Percentiles rank a stretch among this genome's conserved stretches.
Evolutionary conservation across 2,888 invertebrate species (phyloP).

Genomic region (Drosophila maculinotata): DNA sequence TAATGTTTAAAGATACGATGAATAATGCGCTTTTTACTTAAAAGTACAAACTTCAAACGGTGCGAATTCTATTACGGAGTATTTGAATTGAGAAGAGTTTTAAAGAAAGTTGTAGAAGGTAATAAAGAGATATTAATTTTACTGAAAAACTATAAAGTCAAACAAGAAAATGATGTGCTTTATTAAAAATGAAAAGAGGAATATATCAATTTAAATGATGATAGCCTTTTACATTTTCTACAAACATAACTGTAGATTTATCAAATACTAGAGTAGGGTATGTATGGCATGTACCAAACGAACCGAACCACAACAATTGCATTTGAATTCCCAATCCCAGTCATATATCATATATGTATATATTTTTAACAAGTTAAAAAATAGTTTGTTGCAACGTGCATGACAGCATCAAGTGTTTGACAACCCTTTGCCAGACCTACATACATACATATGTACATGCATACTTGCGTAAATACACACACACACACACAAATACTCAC

Average conservation of each 20-base stretch:
- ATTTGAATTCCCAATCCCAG: constrained; percentile 11
- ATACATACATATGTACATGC: not conserved
- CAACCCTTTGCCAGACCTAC: constrained; percentile 32
- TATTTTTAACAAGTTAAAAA: constrained; percentile 16
- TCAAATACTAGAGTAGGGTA: too few relatives aligned
- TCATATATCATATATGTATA: too few relatives aligned
- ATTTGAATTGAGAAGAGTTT: too few relatives aligned
- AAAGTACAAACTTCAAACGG: too few relatives aligned
- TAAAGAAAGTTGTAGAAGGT: too few relatives aligned
- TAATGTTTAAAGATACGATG: too few relatives aligned
- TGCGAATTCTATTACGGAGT: too few relatives aligned
- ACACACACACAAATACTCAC: constrained; percentile 23
- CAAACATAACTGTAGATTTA: not conserved
- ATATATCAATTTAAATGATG: not conserved
- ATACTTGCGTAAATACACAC: constrained; percentile 21
- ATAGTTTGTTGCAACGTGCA: constrained; percentile 32
- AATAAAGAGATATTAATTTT: too few relatives aligned
- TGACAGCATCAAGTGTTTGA: constrained; percentile 42
- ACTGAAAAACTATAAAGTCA: too few relatives aligned
- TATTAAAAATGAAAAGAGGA: too few relatives aligned
- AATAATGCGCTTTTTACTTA: too few relatives aligned
- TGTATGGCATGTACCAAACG: not conserved
- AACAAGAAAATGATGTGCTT: too few relatives aligned
- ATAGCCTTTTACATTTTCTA: not conserved
- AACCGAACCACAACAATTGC: not conserved